phyloP scores from a whole-genome alignment of 2,888 invertebrate genomes.

The Gisinianus flammeolus region DNA sequence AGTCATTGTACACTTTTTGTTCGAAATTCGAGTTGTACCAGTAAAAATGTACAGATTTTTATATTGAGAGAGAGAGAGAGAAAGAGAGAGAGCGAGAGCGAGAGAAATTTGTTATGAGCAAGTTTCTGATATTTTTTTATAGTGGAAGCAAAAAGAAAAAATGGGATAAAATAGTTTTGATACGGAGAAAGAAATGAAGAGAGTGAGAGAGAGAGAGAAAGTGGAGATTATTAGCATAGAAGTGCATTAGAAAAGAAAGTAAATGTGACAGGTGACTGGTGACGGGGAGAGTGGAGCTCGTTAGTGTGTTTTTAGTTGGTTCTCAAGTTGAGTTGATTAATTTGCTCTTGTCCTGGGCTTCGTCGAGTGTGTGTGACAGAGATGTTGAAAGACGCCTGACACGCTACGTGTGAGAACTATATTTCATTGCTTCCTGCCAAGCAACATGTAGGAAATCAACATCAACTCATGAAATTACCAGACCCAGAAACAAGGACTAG shows the following conservation, averaged over 20 bases:
- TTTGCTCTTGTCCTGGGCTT: constrained; percentile 30
- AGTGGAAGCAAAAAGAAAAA: too few species aligned
- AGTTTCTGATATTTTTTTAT: too few species aligned
- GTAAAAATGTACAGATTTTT: too few species aligned
- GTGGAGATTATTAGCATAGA: background rate
- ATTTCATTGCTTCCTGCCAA: constrained; percentile 25
- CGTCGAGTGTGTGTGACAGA: constrained; percentile 32
- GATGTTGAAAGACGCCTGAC: constrained; percentile 34
- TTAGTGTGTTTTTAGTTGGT: constrained; percentile 33
- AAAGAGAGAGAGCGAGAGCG: too few species aligned
- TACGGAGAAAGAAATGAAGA: background rate
- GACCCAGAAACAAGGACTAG: background rate
- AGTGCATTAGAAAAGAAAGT: too few species aligned
- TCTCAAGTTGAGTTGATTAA: constrained; percentile 30
- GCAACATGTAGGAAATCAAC: constrained; percentile 32
- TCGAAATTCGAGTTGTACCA: too few species aligned
- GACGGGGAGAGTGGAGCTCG: constrained; percentile 30
- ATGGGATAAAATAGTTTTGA: too few species aligned
- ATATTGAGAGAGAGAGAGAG: too few species aligned
- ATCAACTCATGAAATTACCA: constrained; percentile 13
- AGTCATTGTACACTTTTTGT: too few species aligned
- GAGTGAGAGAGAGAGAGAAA: background rate
- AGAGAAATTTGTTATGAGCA: too few species aligned
- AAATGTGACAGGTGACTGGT: constrained; percentile 33
- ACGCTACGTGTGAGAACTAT: constrained; percentile 29